Base-by-base conservation (phyloP, 2,888 invertebrate genomes). In the Spicauda simplicius region DNA sequence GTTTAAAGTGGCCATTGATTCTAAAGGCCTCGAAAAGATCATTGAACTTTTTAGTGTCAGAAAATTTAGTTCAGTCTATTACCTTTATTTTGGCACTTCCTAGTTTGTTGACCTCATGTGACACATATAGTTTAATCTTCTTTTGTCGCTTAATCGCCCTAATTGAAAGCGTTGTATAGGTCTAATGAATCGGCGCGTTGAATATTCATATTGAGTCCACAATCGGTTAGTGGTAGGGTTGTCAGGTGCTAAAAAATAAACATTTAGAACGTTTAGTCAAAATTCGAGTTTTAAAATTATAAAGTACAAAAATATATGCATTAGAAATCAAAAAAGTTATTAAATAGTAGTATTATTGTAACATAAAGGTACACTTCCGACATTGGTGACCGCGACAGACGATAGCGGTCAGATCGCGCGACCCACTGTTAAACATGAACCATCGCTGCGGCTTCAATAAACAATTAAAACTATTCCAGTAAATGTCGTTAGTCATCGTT, bases 91-190 rank as follows among this genome's bases (percentile, higher is more conserved):
- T 53, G 57, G 41, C 16, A 41, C 16, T 54, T 30, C 45, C 52
- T 53, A 54, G 72, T 72, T 69, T 71, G 58, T 70, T 73, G 62
- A 71, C 68, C 71, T 63, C 73, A n/a, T 53, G 8, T 68, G 66
- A 69, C 71, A 71, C 65, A 72, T 68, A 68, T 70, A 67, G 50
- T 56, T 45, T 66, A 71, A 68, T 71, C 64, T 70, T 66, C 60
- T 50, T 70, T 72, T 70, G 68, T 70, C 69, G 69, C 69, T 67
- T 69, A 71, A 72, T 71, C 66, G 67, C 56, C 70, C 69, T 69
- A 72, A 74, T 72, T 73, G 65, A 68, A 69, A 64, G 37, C 63
- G 55, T 54, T 68, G 66, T 70, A 70, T 37, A 57, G 66, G 64
- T 33, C 57, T 69, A 71, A 70, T 69, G 69, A 63, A 67, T 67